phyloP scores from a whole-genome alignment of 1,140 invertebrate genomes.

The Druon quercuslanigerum region DNA sequence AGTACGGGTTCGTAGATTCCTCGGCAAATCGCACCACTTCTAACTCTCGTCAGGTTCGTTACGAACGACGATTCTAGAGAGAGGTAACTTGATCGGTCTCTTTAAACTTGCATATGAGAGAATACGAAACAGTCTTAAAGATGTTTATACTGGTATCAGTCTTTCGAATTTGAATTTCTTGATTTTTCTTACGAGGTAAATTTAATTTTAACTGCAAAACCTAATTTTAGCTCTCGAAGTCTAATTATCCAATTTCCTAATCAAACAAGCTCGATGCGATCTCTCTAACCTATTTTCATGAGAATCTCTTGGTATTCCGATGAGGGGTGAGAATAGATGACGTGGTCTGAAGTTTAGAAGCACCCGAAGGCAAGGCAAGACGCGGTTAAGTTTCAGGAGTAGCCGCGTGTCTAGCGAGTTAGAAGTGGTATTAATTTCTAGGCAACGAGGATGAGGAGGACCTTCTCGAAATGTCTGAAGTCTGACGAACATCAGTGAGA shows the following conservation, averaged over 20 bases:
- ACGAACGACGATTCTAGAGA: background rate
- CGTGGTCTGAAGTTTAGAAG: constrained; percentile 54
- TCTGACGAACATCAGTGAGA: constrained; percentile 36
- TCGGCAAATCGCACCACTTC: constrained; percentile 18
- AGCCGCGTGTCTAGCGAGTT: constrained; percentile 59
- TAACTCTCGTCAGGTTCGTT: constrained; percentile 9
- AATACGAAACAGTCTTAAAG: background rate
- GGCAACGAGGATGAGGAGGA: constrained; percentile 45
- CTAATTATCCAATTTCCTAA: constrained; percentile 19
- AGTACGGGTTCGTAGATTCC: constrained; percentile 7
- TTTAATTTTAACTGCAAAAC: no score
- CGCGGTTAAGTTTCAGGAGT: constrained; percentile 58
- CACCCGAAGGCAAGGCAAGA: constrained; percentile 31
- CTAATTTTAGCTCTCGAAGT: background rate
- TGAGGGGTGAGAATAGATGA: constrained; percentile 58
- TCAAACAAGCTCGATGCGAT: constrained; percentile 9
- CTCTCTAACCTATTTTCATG: constrained; percentile 38
- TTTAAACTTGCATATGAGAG: background rate
- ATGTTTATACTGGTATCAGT: background rate
- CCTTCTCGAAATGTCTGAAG: constrained; percentile 39
- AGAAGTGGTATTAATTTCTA: constrained; percentile 64
- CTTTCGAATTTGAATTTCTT: background rate
- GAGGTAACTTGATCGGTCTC: background rate
- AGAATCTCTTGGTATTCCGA: constrained; percentile 47
- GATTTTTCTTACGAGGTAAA: background rate